Conservation (phyloP, 2,888 invertebrate species). For the Acrobasis consociella region DNA sequence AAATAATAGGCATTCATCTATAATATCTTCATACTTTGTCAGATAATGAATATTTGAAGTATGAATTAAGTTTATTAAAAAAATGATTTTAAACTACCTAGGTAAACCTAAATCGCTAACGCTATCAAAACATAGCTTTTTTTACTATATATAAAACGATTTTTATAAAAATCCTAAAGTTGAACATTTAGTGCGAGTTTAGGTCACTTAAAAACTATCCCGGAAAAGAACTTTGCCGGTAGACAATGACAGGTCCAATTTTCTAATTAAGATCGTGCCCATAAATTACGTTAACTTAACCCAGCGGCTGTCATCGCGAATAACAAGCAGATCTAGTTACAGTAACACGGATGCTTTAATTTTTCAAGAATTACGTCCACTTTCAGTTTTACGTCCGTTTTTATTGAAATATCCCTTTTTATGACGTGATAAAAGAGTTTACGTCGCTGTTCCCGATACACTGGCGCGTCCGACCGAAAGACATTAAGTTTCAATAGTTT, state of each 20-base stretch:
- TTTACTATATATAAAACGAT: too few species aligned
- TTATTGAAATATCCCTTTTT: slow-evolving; percentile 24
- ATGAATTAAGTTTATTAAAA: too few species aligned
- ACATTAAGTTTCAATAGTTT: slow-evolving; percentile 21
- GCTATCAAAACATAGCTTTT: too few species aligned
- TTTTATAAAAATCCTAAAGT: too few species aligned
- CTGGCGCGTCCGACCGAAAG: slow-evolving; percentile 14
- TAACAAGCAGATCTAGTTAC: slow-evolving; percentile 23
- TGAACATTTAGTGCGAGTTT: too few species aligned
- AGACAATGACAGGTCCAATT: slow-evolving; percentile 9
- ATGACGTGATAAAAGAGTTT: slow-evolving; percentile 12
- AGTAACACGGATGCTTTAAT: slow-evolving; percentile 19
- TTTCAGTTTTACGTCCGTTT: slow-evolving; percentile 20
- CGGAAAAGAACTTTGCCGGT: neutral
- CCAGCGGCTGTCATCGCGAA: slow-evolving; percentile 20
- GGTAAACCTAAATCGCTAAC: too few species aligned
- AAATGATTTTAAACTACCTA: too few species aligned
- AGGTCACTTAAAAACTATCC: neutral
- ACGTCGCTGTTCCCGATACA: slow-evolving; percentile 5
- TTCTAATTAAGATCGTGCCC: slow-evolving; percentile 17
- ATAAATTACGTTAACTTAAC: slow-evolving; percentile 20
- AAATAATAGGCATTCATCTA: neutral
- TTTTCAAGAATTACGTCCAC: slow-evolving; percentile 22
- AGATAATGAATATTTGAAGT: too few species aligned
- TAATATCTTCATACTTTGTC: too few species aligned